Evolutionary conservation across 37 sponge, comb jelly and placozoan genomes (phyloP).

Genomic region (Hexactinellida sp.): DNA sequence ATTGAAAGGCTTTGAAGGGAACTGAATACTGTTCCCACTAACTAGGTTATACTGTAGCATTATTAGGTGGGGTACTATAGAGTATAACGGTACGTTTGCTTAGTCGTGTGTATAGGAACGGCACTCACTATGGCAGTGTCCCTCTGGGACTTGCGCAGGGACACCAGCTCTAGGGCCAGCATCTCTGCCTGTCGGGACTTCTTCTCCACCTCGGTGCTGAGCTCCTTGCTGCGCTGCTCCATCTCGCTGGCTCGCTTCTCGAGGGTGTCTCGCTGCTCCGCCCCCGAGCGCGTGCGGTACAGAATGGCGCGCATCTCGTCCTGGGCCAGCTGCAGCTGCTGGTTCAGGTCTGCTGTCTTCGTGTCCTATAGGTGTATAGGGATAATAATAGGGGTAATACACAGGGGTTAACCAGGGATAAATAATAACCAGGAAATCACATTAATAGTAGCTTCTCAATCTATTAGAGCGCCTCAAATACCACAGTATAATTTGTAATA

Average conservation of each 20-base stretch:
- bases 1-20: too few species aligned
- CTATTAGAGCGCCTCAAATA: too few species aligned
- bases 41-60: too few species aligned
- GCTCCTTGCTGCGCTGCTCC: not conserved
- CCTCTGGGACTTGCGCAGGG: not conserved
- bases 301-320: not conserved
- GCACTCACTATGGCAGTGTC: not conserved
- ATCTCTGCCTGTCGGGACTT: conserved; percentile 6
- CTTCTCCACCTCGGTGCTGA: not conserved
- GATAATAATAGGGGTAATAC: not conserved
- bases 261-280: not conserved
- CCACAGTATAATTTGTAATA: too few species aligned
- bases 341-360: not conserved
- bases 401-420: not conserved
- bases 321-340: not conserved
- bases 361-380: not conserved
- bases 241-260: conserved; percentile 4
- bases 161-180: not conserved
- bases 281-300: not conserved
- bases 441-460: too few species aligned
- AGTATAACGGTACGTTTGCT: too few species aligned
- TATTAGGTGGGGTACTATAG: too few species aligned
- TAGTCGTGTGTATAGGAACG: too few species aligned
- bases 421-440: too few species aligned
- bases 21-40: too few species aligned